A percentile compares a stretch with the other conserved stretches of the same genome.
These are phyloP conservation scores for Linnaemya tessellans DNA, from an alignment of 2,888 invertebrate species.

Conservation along the genomic window DNA sequence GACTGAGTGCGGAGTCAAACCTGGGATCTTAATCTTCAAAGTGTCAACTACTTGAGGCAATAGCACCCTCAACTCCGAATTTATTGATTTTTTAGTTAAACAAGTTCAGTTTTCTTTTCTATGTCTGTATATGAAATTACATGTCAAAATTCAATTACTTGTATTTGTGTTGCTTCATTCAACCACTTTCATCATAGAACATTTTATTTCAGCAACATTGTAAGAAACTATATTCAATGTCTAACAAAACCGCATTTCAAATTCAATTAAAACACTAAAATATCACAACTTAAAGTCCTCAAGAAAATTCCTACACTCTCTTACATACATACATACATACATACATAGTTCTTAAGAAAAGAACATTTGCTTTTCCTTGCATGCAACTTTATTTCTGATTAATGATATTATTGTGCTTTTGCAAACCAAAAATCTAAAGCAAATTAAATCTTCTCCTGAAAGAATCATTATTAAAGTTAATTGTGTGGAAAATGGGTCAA, in stretches of 20 bases:
- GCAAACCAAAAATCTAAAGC: slow-evolving; percentile 8
- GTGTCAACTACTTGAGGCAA: too few relatives aligned
- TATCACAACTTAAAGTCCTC: background rate
- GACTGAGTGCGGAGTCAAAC: too few relatives aligned
- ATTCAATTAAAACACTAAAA: background rate
- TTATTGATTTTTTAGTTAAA: too few relatives aligned
- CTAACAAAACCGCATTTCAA: background rate
- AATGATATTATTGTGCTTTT: slow-evolving; percentile 37
- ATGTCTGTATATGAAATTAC: too few relatives aligned
- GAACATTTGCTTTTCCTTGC: background rate
- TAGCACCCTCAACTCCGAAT: too few relatives aligned
- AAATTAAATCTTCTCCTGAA: slow-evolving; percentile 50
- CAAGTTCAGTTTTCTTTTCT: too few relatives aligned
- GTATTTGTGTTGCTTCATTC: too few relatives aligned
- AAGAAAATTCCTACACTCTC: background rate
- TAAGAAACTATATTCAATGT: background rate
- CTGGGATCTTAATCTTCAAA: too few relatives aligned
- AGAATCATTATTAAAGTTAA: slow-evolving; percentile 58
- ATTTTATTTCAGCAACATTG: too few relatives aligned
- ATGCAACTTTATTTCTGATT: slow-evolving; percentile 4
- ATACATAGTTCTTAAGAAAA: too few relatives aligned
- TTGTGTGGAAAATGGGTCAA: slow-evolving; percentile 67
- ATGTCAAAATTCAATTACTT: too few relatives aligned
- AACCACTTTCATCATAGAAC: too few relatives aligned
- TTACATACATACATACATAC: background rate